A percentile compares a stretch with the other conserved stretches of the same genome.
Conservation (phyloP, 2,797 vertebrate species). For the Notoglanidium macrostoma region DNA sequence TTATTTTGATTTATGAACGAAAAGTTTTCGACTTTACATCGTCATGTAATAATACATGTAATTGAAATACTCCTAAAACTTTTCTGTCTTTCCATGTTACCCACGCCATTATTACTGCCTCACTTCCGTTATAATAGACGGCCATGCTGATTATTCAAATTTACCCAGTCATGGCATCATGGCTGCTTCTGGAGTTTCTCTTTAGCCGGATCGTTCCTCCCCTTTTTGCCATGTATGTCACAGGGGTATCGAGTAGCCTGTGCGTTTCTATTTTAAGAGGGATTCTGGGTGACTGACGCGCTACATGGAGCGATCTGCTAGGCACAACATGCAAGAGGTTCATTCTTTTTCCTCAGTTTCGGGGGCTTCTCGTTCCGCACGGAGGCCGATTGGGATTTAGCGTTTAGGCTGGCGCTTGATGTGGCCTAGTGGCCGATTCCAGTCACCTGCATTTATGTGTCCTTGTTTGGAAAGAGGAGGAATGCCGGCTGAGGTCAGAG, state of each 20-base stretch:
- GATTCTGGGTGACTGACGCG: slow-evolving; percentile 84
- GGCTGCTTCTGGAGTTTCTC: slow-evolving; percentile 62
- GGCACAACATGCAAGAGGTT: slow-evolving; percentile 81
- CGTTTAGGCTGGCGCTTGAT: slow-evolving; percentile 8
- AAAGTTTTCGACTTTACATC: background rate
- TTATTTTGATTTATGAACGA: background rate
- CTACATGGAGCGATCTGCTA: slow-evolving; percentile 79
- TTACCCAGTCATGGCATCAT: slow-evolving; percentile 72
- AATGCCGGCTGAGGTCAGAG: slow-evolving; percentile 67
- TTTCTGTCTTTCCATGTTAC: background rate
- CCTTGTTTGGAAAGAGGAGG: slow-evolving; percentile 70
- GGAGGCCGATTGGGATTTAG: slow-evolving; percentile 14
- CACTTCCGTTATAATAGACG: slow-evolving; percentile 9
- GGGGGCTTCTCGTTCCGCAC: slow-evolving; percentile 21
- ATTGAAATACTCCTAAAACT: background rate
- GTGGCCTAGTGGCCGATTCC: background rate
- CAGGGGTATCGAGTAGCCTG: slow-evolving; percentile 83
- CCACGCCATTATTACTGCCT: background rate
- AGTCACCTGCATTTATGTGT: slow-evolving; percentile 50
- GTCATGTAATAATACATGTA: background rate
- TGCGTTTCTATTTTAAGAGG: slow-evolving; percentile 88
- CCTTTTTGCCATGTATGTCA: slow-evolving; percentile 84
- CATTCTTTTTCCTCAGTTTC: slow-evolving; percentile 58
- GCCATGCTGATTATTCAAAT: slow-evolving; percentile 59
- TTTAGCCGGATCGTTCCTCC: slow-evolving; percentile 68